Conservation (phyloP, 1,140 invertebrate species). For the Drosophila obscura region DNA sequence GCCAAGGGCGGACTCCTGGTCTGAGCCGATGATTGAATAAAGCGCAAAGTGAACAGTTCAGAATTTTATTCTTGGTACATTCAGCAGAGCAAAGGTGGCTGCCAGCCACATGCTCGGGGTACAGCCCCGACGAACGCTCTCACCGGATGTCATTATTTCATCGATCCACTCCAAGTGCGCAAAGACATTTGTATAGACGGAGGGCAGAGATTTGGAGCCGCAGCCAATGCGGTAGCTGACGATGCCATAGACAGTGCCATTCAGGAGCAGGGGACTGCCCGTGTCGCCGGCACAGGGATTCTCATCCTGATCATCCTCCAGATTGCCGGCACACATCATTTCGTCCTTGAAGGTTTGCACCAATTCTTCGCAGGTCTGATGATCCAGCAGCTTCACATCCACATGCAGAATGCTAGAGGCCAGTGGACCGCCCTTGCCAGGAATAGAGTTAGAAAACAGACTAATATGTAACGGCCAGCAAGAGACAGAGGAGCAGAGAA, state of each 20-base stretch:
- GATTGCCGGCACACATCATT: constrained; percentile 64
- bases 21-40: constrained; percentile 44
- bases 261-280: constrained; percentile 36
- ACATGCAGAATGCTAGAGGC: constrained; percentile 36
- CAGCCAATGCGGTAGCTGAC: constrained; percentile 54
- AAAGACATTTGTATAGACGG: constrained; percentile 57
- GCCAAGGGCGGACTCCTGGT: constrained; percentile 69
- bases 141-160: background rate
- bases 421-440: constrained; percentile 39
- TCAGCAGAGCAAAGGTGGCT: background rate
- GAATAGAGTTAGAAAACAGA: background rate
- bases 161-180: constrained; percentile 49
- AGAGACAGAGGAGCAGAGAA: no score
- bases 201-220: constrained; percentile 29
- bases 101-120: background rate
- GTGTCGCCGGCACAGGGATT: constrained; percentile 57
- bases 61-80: constrained; percentile 14
- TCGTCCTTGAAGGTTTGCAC: constrained; percentile 37
- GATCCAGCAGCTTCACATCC: constrained; percentile 33
- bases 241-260: constrained; percentile 52
- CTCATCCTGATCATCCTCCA: constrained; percentile 24
- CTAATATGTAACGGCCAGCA: background rate
- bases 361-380: constrained; percentile 7
- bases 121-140: background rate
- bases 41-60: constrained; percentile 12